A percentile compares a stretch with the other conserved stretches of the same genome.
Conservation (phyloP, 2,113 vertebrate genomes). For the Psilopsiagon aurifrons region DNA sequence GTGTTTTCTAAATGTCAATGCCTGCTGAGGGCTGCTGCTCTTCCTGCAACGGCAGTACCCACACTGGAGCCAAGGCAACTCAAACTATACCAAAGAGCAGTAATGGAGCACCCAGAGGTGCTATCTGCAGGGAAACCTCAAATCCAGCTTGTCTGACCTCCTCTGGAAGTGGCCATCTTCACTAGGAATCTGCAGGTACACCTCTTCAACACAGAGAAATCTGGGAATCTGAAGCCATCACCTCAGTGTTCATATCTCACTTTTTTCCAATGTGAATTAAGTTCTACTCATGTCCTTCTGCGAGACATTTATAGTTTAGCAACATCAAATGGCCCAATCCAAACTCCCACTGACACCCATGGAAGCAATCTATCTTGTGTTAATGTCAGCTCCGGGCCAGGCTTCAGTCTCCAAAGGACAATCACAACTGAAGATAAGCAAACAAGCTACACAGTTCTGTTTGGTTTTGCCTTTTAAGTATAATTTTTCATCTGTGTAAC, state of each 20-base stretch:
- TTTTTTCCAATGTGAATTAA: background rate
- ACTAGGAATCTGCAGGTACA: fast-evolving
- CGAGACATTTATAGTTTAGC: background rate
- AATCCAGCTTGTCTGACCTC: background rate
- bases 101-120: background rate
- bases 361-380: slow-evolving; percentile 8
- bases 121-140: background rate
- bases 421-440: slow-evolving; percentile 43
- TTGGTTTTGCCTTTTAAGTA: slow-evolving; percentile 45
- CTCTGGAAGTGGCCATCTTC: background rate
- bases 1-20: background rate
- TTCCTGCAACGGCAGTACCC: fast-evolving
- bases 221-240: fast-evolving
- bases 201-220: background rate
- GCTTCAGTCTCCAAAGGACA: slow-evolving; percentile 32
- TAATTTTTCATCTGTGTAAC: slow-evolving; percentile 2
- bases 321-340: background rate
- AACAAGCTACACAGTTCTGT: slow-evolving; percentile 29
- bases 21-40: background rate
- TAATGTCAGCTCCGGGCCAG: background rate
- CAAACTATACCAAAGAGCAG: background rate
- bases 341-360: background rate
- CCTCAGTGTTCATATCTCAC: fast-evolving
- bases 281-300: background rate
- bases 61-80: background rate